Base-by-base conservation (phyloP, 1,140 invertebrate genomes). In the Vollenhovia emeryi region DNA sequence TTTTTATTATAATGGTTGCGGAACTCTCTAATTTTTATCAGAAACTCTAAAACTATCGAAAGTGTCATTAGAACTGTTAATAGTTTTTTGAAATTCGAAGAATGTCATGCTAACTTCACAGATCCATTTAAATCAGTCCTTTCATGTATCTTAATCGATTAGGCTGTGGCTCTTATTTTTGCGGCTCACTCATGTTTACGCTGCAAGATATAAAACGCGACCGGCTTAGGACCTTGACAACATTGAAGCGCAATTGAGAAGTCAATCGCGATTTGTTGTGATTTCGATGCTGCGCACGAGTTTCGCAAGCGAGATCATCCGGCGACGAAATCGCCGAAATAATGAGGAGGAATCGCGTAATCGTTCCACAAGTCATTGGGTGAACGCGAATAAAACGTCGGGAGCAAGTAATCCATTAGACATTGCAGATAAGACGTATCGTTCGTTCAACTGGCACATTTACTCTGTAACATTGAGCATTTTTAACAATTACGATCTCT, bases 401-500 rank as follows among this genome's bases (percentile, higher is more conserved):
- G 18, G n/a, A 33, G 2, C 59, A 30, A 43, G 57, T 76, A 82
- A 86, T 86, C 76, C 45, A 7, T 33, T 62, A 43, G 59, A 45
- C 27, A 21, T 24, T 21, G 13, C 21, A 86, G 84, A 86, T 86
- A 86, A 86, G 76, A 60, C 76, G 9, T 86, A 86, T 86, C 84
- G 84, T 86, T 71, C 84, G 57, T 85, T 85, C 84, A 82, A 86
- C 84, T 33, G 57, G 15, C 40, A 71, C 48, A 69, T 68, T 84
- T 83, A 59, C 57, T 71, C 48, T 50, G 43, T 68, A 45, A 24
- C 11, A 30, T n/a, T n/a, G 13, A 27, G 36, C 6, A 52, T 24
- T 62, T 74, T 60, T 40, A 13, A 40, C n/a, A 59, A 30, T 59
- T 13, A 27, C 27, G 5, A 33, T 60, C n/a, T n/a, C n/a, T n/a